Evolutionary conservation across 1,140 invertebrate genomes (phyloP).

Genomic region (Platyscapa corneri): DNA sequence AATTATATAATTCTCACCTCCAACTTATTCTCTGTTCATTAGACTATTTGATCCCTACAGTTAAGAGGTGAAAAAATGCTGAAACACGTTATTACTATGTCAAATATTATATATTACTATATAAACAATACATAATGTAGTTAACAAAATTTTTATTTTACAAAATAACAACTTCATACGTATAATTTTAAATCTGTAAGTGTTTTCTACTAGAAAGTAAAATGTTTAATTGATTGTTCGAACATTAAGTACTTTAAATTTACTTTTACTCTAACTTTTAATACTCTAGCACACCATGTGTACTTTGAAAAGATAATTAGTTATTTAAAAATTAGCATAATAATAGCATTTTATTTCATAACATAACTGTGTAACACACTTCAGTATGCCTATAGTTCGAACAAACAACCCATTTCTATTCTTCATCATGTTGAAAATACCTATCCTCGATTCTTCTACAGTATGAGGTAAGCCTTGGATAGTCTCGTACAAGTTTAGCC

Average conservation of each 20-base stretch:
- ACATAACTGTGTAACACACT: slow-evolving; percentile 59
- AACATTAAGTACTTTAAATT: slow-evolving; percentile 57
- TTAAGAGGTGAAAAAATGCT: slow-evolving; percentile 71
- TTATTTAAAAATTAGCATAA: slow-evolving; percentile 54
- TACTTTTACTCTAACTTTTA: slow-evolving; percentile 18
- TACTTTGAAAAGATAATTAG: not conserved
- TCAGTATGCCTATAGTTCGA: slow-evolving; percentile 68
- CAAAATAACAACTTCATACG: slow-evolving; percentile 52
- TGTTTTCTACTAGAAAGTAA: slow-evolving; percentile 47
- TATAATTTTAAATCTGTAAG: slow-evolving; percentile 26
- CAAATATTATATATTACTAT: slow-evolving; percentile 57
- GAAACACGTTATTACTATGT: slow-evolving; percentile 64
- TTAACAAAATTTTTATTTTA: slow-evolving; percentile 40
- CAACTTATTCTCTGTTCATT: slow-evolving; percentile 60
- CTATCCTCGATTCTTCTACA: slow-evolving; percentile 85
- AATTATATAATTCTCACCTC: slow-evolving; percentile 68
- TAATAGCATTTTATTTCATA: slow-evolving; percentile 64
- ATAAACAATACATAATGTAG: slow-evolving; percentile 54
- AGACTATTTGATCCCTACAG: slow-evolving; percentile 63
- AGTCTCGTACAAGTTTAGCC: slow-evolving; percentile 81
- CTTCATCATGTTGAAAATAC: slow-evolving; percentile 78
- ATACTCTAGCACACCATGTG: slow-evolving; percentile 36
- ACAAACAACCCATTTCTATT: slow-evolving; percentile 64
- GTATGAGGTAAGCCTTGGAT: slow-evolving; percentile 83
- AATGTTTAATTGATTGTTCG: slow-evolving; percentile 52